Conservation (phyloP, 2,113 vertebrate genomes). For the Xiphophorus maculatus region DNA sequence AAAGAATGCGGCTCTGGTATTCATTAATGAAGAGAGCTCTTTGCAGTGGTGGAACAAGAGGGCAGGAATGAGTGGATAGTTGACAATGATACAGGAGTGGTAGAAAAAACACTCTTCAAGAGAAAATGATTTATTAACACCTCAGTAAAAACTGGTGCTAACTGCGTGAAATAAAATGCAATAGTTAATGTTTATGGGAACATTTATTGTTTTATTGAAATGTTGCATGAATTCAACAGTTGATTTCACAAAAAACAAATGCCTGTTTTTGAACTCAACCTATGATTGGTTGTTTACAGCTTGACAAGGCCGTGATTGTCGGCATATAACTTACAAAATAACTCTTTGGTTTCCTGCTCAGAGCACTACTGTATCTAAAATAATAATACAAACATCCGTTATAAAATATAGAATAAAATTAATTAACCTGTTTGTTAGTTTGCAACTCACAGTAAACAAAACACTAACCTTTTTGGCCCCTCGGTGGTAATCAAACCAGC, state of each 20-base stretch:
- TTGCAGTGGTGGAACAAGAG: constrained; percentile 37
- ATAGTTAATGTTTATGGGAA: constrained; percentile 66
- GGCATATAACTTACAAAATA: constrained; percentile 74
- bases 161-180: neutral
- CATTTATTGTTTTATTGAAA: constrained; percentile 79
- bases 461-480: constrained; percentile 37
- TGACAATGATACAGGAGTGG: constrained; percentile 21
- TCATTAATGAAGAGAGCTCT: constrained; percentile 71
- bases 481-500: constrained; percentile 62
- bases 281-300: constrained; percentile 68
- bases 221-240: constrained; percentile 76
- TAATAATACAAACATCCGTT: constrained; percentile 75
- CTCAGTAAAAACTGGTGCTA: too few species aligned
- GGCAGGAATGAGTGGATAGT: constrained; percentile 38
- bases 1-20: constrained; percentile 75
- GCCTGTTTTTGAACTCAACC: constrained; percentile 75
- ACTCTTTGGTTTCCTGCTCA: constrained; percentile 74
- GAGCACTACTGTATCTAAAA: constrained; percentile 70
- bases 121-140: constrained; percentile 7
- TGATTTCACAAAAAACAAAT: constrained; percentile 72
- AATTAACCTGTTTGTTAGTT: constrained; percentile 77
- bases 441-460: constrained; percentile 76
- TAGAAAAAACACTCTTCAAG: neutral
- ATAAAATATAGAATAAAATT: constrained; percentile 76
- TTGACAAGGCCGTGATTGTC: constrained; percentile 76